Evolutionary conservation across 2,888 invertebrate species (phyloP).

Genomic region (Cephus runcator): DNA sequence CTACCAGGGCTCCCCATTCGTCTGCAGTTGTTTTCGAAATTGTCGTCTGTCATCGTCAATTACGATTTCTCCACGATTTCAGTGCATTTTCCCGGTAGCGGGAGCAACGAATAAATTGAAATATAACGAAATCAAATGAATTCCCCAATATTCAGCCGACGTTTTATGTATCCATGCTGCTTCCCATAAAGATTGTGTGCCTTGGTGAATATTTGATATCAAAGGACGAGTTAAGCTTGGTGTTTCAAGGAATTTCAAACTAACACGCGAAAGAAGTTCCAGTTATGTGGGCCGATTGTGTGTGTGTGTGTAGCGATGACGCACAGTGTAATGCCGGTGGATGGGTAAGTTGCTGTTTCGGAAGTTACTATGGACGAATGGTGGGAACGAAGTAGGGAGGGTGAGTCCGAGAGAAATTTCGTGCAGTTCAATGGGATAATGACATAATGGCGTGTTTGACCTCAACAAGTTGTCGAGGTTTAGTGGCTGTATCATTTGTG

Average conservation of each 20-base stretch:
- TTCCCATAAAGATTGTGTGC: too few relatives aligned
- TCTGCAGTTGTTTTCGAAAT: not conserved
- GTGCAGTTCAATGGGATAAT: slow-evolving; percentile 28
- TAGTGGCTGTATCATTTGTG: slow-evolving; percentile 21
- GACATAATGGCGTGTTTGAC: slow-evolving; percentile 31
- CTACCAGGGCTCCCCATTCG: not conserved
- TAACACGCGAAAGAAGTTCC: not conserved
- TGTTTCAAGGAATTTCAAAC: not conserved
- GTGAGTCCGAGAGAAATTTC: not conserved
- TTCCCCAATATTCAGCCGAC: too few relatives aligned
- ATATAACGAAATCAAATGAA: not conserved
- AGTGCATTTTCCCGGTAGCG: not conserved
- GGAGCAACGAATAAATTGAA: not conserved
- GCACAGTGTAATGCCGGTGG: not conserved
- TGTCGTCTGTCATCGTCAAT: not conserved
- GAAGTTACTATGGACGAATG: not conserved
- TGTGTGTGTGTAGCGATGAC: not conserved
- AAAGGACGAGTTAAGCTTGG: not conserved
- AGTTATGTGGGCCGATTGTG: not conserved
- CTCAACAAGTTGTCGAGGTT: slow-evolving; percentile 32
- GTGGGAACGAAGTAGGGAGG: not conserved
- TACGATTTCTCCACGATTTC: not conserved
- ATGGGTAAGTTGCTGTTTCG: not conserved
- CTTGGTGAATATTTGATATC: too few relatives aligned
- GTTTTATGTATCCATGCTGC: too few relatives aligned